Evolutionary conservation across 1,140 invertebrate genomes (phyloP).

Genomic region (Callitettix versicolor): DNA sequence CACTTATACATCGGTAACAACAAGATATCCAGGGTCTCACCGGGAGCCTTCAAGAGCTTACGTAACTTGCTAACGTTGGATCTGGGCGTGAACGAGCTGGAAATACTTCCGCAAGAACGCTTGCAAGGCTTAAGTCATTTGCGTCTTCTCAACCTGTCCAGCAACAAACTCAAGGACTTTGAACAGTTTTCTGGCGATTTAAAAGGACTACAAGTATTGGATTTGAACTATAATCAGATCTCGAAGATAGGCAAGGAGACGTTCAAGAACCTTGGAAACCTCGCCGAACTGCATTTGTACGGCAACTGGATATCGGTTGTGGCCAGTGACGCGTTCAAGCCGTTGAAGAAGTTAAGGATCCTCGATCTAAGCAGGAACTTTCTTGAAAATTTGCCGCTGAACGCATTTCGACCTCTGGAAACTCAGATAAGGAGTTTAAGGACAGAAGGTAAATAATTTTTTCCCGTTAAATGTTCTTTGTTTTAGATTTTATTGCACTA

Average conservation of each 20-base stretch:
- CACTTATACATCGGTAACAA: slow-evolving; percentile 63
- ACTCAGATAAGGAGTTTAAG: slow-evolving; percentile 64
- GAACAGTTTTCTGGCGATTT: slow-evolving; percentile 74
- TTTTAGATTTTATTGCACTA: no score
- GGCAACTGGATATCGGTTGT: slow-evolving; percentile 73
- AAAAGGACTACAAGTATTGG: slow-evolving; percentile 61
- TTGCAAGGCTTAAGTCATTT: slow-evolving; percentile 64
- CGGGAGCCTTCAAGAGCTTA: slow-evolving; percentile 69
- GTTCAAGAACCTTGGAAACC: slow-evolving; percentile 59
- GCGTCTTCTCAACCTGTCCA: slow-evolving; percentile 65
- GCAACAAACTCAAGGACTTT: slow-evolving; percentile 68
- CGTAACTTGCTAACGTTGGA: slow-evolving; percentile 65
- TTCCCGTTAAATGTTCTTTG: no score
- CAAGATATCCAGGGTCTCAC: slow-evolving; percentile 66
- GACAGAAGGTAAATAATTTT: slow-evolving; percentile 58
- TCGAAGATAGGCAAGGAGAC: slow-evolving; percentile 60
- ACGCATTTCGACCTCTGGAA: slow-evolving; percentile 62
- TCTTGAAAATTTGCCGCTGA: slow-evolving; percentile 66
- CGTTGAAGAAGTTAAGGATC: slow-evolving; percentile 62
- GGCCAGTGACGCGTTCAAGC: slow-evolving; percentile 64
- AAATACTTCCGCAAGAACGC: slow-evolving; percentile 73
- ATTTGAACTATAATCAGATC: slow-evolving; percentile 75
- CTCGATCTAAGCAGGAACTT: slow-evolving; percentile 78
- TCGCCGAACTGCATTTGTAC: slow-evolving; percentile 65
- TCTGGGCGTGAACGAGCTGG: slow-evolving; percentile 71